Evolutionary conservation across 1,140 invertebrate genomes (phyloP), one percentile per base, ranked within the genome.

Genomic region (Doryteuthis pealeii): DNA sequence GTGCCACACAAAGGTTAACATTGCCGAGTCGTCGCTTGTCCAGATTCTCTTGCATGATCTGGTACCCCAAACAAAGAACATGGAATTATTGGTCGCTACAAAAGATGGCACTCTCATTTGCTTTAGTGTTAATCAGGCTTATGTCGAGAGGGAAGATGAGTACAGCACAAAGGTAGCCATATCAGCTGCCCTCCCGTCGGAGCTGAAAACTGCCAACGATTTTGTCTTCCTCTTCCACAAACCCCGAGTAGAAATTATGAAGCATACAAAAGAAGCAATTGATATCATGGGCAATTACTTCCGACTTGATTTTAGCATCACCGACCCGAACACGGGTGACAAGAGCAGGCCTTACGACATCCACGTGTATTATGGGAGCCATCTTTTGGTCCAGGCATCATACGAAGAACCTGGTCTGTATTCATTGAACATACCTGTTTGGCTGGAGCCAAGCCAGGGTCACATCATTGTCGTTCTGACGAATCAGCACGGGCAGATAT

Each of bases 101-200:
- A 83, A 76, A 73, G 85, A 87, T 77, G 85, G 85, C 15, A 82
- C 83, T 70, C 58, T 87, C 5, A 76, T 87, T 33, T 87, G 84
- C 76, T 76, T 86, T 22, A 81, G 82, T 0, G 45, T 32, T 31
- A 49, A 72, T 62, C 74, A 76, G 6, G 54, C 70, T n/a, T 62
- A n/a, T 22, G 18, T 62, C 22, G 71, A 76, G 31, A 45, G 70
- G 22, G 74, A 78, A n/a, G 70, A 30, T 62, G 28, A 75, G 77
- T 75, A 76, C 77, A 45, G 79, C 82, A 40, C 67, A 77, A 1
- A 69, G 54, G 43, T 32, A 78, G 66, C 33, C 68, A 70, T 40
- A 62, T 49, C 33, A 28, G 74, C 18, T 73, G 66, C 81, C 26
- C 74, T 79, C 45, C 76, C 80, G 45, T 58, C 77, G 31, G 75